Percentiles rank a stretch among this genome's conserved stretches.
phyloP scores from a whole-genome alignment of 2,113 vertebrate genomes.

The Geococcyx californianus region DNA sequence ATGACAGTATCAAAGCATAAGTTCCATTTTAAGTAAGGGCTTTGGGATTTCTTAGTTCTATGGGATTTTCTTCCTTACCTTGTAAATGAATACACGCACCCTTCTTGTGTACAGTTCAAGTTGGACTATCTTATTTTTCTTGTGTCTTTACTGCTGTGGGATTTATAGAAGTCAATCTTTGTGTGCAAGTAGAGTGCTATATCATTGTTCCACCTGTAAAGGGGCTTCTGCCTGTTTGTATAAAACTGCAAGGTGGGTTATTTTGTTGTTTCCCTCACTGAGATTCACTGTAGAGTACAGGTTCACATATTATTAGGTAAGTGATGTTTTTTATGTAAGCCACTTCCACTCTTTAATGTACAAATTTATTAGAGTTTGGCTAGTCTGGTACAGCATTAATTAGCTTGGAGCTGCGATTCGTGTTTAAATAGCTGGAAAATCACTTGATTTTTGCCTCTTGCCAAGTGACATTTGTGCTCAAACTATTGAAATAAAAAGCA shows the following conservation, averaged over 20 bases:
- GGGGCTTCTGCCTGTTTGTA: background rate
- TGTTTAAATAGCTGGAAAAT: slow-evolving; percentile 73
- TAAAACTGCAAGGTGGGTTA: background rate
- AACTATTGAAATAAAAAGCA: slow-evolving; percentile 19
- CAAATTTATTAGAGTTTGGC: slow-evolving; percentile 49
- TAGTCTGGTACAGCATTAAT: slow-evolving; percentile 39
- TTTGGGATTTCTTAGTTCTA: background rate
- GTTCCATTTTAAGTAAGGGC: background rate
- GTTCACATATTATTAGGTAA: background rate
- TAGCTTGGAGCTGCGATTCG: slow-evolving; percentile 67
- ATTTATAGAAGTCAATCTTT: background rate
- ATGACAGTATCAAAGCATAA: background rate
- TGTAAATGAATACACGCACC: background rate
- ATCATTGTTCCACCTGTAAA: background rate
- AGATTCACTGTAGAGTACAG: background rate
- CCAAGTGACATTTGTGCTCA: slow-evolving; percentile 53
- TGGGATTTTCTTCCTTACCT: background rate
- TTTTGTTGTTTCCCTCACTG: background rate
- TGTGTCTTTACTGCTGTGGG: background rate
- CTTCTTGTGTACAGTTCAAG: background rate
- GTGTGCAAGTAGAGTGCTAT: background rate
- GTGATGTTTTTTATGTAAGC: background rate
- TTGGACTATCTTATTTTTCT: background rate
- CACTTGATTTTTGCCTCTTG: slow-evolving; percentile 58
- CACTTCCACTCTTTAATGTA: background rate